Evolutionary conservation across 1,140 invertebrate genomes (phyloP), one percentile per base, ranked within the genome.

Genomic region (Ips typographus): DNA sequence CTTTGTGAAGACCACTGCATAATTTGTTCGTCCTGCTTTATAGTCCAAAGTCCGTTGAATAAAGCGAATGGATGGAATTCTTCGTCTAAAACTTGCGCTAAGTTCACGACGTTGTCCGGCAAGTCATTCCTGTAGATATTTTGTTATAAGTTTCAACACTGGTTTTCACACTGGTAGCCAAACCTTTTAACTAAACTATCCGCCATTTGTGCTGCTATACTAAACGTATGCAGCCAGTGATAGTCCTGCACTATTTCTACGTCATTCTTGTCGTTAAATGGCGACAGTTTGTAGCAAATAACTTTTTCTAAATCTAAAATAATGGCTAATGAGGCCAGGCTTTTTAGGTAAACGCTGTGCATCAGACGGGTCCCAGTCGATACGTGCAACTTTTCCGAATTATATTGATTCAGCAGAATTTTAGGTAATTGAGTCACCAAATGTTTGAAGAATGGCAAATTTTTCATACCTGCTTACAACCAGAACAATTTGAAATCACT

Each of bases 341-440:
- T 84, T 75, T 88, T 88, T 38, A 90, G 79, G 76, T 87, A 88
- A 56, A 82, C 77, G 69, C 86, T 87, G 77, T 87, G 85, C 63
- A 87, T 78, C 55, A 90, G 77, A 72, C 88, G 86, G 5, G 86
- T 81, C 4, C 88, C 88, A 62, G 80, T 84, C 60, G 84, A 80
- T n/a, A 89, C 82, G 37, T 76, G 72, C 2, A 81, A 74, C 75
- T 87, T 87, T 77, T 90, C 88, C 77, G 84, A 79, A 2, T 82
- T 78, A 69, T 86, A 87, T 75, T 89, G 88, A 59, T 85, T 80
- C 6, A 84, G 73, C 22, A 89, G 62, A 7, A 80, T 74, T 6
- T 77, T 77, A 2, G 87, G 87, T 38, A 90, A 77, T 47, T 82
- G 77, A 40, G 80, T 79, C 1, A 87, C 77, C 6, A 89, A 77